Evolutionary conservation across 2,888 invertebrate species (phyloP).

Genomic region (Acanthococcus lagerstroemiae): DNA sequence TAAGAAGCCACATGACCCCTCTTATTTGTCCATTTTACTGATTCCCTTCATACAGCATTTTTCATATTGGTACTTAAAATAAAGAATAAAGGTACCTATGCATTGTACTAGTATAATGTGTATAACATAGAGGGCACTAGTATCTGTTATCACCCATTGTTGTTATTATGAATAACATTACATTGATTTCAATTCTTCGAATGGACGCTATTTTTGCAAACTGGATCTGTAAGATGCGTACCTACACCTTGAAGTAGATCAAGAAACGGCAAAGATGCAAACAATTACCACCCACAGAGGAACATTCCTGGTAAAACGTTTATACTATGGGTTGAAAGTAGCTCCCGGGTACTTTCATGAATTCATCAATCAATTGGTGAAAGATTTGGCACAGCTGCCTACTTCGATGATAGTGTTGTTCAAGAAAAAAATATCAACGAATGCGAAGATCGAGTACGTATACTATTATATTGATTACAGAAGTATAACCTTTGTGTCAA

Average conservation of each 20-base stretch:
- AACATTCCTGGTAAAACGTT: slow-evolving; percentile 38
- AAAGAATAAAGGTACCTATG: too few relatives aligned
- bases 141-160: too few relatives aligned
- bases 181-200: too few relatives aligned
- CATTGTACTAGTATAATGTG: too few relatives aligned
- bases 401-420: slow-evolving; percentile 39
- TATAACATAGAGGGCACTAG: too few relatives aligned
- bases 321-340: slow-evolving; percentile 39
- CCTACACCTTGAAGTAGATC: slow-evolving; percentile 32
- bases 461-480: slow-evolving; percentile 26
- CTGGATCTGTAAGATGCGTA: slow-evolving; percentile 31
- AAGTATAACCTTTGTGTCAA: slow-evolving; percentile 33
- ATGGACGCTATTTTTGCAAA: slow-evolving; percentile 34
- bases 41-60: too few relatives aligned
- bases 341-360: slow-evolving; percentile 36
- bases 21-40: too few relatives aligned
- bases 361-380: slow-evolving; percentile 38
- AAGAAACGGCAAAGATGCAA: slow-evolving; percentile 25
- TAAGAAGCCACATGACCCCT: too few relatives aligned
- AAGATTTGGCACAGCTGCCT: slow-evolving; percentile 38
- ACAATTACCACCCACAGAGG: slow-evolving; percentile 36
- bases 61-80: too few relatives aligned
- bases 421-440: slow-evolving; percentile 34
- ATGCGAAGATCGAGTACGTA: slow-evolving; percentile 9
- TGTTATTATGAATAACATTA: too few relatives aligned